These are phyloP conservation scores for Brachionus asplanchnoidis DNA, from an alignment of 1,140 invertebrate genomes.

Conservation along the genomic window DNA sequence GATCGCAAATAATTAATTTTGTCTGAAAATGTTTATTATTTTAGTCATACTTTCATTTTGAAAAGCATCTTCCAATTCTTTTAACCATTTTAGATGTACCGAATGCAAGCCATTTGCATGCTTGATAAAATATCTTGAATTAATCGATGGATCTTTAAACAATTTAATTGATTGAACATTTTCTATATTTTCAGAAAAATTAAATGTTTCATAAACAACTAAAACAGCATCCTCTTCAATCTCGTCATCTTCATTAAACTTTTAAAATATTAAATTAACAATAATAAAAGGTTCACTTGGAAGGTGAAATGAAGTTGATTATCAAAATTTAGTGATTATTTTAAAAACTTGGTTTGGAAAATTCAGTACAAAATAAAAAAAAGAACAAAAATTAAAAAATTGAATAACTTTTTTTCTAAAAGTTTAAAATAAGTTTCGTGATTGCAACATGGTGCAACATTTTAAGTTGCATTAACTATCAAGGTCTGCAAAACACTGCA, in stretches of 20 bases:
- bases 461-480: no score
- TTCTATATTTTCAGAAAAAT: not conserved
- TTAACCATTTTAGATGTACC: not conserved
- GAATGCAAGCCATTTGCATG: constrained; percentile 19
- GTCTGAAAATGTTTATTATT: not conserved
- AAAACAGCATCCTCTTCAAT: not conserved
- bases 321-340: no score
- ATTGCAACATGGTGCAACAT: no score
- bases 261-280: not conserved
- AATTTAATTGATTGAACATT: not conserved
- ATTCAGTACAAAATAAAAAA: no score
- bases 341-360: no score
- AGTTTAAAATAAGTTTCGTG: no score
- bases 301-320: no score
- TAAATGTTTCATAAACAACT: constrained; percentile 9
- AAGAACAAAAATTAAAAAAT: no score
- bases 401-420: no score
- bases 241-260: not conserved
- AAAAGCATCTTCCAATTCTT: not conserved
- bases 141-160: not conserved
- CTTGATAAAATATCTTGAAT: not conserved
- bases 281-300: not conserved
- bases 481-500: no score
- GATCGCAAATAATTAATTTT: not conserved
- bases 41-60: not conserved